Percentiles rank a stretch among this genome's conserved stretches.
phyloP scores from a whole-genome alignment of 2,797 vertebrate species.

The Pipistrellus pygmaeus region DNA sequence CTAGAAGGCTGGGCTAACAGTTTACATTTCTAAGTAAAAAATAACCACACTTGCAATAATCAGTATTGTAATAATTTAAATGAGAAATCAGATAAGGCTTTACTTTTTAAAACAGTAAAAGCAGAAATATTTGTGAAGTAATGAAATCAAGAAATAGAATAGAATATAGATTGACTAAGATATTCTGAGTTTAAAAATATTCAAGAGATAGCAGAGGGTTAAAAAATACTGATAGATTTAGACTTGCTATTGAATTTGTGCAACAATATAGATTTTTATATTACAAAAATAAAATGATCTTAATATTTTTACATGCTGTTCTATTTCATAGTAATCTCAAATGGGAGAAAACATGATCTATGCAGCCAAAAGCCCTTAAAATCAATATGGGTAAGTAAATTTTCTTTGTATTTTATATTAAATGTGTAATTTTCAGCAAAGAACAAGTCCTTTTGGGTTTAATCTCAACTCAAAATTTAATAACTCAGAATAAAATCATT shows the following conservation, averaged over 20 bases:
- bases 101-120: neutral
- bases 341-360: slow-evolving; percentile 65
- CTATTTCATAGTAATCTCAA: slow-evolving; percentile 66
- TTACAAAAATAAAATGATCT: slow-evolving; percentile 61
- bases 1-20: too few species aligned
- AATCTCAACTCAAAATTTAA: slow-evolving; percentile 76
- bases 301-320: slow-evolving; percentile 73
- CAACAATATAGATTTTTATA: slow-evolving; percentile 69
- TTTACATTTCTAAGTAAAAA: neutral
- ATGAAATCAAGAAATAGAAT: neutral
- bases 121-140: neutral
- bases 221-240: slow-evolving; percentile 26
- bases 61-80: neutral
- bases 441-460: slow-evolving; percentile 77
- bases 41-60: neutral
- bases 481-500: slow-evolving; percentile 77
- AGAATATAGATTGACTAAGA: neutral
- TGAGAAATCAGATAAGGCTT: neutral
- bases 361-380: slow-evolving; percentile 75
- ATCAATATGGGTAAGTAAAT: slow-evolving; percentile 74
- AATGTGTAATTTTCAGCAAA: slow-evolving; percentile 82
- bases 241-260: slow-evolving; percentile 65
- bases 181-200: slow-evolving; percentile 62
- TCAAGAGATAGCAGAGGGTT: neutral
- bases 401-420: slow-evolving; percentile 77